Evolutionary conservation across 2,888 invertebrate species (phyloP).

Genomic region (Cosmia pyralina): DNA sequence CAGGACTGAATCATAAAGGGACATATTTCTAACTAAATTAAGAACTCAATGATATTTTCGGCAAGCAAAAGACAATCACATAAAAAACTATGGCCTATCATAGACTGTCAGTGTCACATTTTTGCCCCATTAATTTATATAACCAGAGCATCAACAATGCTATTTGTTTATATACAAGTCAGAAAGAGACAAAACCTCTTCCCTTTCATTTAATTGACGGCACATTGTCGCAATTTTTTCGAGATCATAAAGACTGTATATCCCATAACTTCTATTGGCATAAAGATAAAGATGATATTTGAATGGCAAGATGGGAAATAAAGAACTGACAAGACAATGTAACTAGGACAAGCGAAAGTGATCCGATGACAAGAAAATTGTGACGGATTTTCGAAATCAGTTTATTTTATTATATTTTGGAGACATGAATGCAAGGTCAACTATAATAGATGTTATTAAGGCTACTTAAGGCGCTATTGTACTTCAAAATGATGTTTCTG

Average conservation of each 20-base stretch:
- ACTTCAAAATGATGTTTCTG: constrained; percentile 13
- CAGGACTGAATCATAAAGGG: not conserved
- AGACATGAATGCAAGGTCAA: constrained; percentile 59
- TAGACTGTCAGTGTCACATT: constrained; percentile 32
- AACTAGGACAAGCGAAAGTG: constrained; percentile 65
- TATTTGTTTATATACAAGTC: constrained; percentile 52
- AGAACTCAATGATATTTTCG: not conserved
- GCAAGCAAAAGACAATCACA: constrained; percentile 15
- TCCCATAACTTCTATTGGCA: constrained; percentile 30
- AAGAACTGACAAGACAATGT: constrained; percentile 56
- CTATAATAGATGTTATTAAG: constrained; percentile 37
- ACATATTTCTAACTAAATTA: not conserved
- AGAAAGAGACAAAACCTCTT: constrained; percentile 39
- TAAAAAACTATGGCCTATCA: constrained; percentile 44
- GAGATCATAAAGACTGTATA: not conserved
- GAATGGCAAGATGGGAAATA: constrained; percentile 26
- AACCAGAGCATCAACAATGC: constrained; percentile 50
- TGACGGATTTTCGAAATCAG: constrained; percentile 60
- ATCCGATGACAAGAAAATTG: constrained; percentile 64
- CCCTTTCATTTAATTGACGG: constrained; percentile 45
- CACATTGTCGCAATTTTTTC: constrained; percentile 33
- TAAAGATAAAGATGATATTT: constrained; percentile 47
- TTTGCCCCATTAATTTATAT: constrained; percentile 40
- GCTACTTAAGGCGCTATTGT: constrained; percentile 34
- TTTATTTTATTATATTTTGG: constrained; percentile 53